Evolutionary conservation across 2,888 invertebrate species (phyloP).

Genomic region (Ormyrus labotus): DNA sequence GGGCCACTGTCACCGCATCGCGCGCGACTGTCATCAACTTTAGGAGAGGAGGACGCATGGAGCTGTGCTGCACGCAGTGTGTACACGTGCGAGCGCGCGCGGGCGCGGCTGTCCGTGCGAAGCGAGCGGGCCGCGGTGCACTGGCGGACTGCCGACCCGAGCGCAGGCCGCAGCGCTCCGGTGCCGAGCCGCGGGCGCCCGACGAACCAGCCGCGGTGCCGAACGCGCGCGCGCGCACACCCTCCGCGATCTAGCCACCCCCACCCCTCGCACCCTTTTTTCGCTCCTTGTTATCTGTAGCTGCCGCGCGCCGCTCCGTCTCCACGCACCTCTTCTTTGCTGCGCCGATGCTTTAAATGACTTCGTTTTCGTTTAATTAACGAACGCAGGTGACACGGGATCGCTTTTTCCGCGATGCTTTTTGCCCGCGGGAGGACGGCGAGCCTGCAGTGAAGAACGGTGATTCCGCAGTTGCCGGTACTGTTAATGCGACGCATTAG

Average conservation of each 20-base stretch:
- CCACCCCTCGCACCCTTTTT: not conserved
- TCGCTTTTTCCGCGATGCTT: no score
- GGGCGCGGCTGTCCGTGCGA: constrained; percentile 43
- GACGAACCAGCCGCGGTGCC: constrained; percentile 56
- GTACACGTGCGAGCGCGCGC: constrained; percentile 17
- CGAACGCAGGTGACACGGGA: no score
- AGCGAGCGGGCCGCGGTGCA: constrained; percentile 68
- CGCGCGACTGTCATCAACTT: not conserved
- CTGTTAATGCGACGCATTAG: no score
- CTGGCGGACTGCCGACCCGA: constrained; percentile 70
- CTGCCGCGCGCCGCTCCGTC: not conserved
- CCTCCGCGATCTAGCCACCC: not conserved
- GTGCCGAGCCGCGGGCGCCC: constrained; percentile 64
- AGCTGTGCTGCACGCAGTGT: not conserved
- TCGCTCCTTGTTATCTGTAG: not conserved
- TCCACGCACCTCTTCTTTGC: not conserved
- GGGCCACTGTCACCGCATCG: constrained; percentile 18
- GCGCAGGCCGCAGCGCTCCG: constrained; percentile 66
- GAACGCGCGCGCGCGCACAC: constrained; percentile 19
- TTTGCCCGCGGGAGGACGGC: no score
- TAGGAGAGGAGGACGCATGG: not conserved
- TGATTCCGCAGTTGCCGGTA: no score
- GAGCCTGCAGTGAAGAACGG: no score
- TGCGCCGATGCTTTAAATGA: no score
- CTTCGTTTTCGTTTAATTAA: no score